Evolutionary conservation across 2,113 vertebrate genomes (phyloP), one percentile per base, ranked within the genome.

Genomic region (Manacus vitellinus): DNA sequence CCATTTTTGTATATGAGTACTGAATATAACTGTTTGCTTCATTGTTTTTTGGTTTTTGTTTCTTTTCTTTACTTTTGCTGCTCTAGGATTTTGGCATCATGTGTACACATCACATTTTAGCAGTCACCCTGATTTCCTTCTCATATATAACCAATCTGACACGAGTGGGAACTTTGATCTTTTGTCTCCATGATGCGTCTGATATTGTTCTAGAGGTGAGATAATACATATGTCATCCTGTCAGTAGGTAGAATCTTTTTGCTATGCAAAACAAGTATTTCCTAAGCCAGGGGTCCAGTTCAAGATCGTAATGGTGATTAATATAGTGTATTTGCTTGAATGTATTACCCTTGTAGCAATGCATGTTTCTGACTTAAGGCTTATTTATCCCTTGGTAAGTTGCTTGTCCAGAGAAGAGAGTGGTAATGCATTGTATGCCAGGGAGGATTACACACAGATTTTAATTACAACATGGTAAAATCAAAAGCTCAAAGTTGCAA

Each of bases 121-220:
- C 98, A 70, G 97, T 99, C 97, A 98, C 97, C 70, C 98, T 99
- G 97, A 98, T 99, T 96, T 97, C 97, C 78, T 98, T 99, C 97
- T 99, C 99, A 49, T 99, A 99, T 20, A 98, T 99, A 94, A 99
- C 99, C 98, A 99, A 99, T 97, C 99, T 99, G 99, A 98, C 98
- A 70, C 98, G 99, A 90, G 98, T 99, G 81, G 99, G 99, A 92
- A 98, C 98, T 58, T 98, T 99, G 97, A 98, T 99, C 94, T 97
- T 99, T 81, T 99, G 99, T 96, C 98, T 99, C 93, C 99, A 99
- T 8, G 99, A 99, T 47, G 98, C 95, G 22, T 97, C 99, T 3
- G 99, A 99, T 72, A 95, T 98, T 94, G 94, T 99, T 87, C 98
- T 99, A 97, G 99, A 99, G 99, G 99, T 99, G 98, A 99, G 98